Conservation (phyloP, 2,888 invertebrate species). For the Ctena decussata region DNA sequence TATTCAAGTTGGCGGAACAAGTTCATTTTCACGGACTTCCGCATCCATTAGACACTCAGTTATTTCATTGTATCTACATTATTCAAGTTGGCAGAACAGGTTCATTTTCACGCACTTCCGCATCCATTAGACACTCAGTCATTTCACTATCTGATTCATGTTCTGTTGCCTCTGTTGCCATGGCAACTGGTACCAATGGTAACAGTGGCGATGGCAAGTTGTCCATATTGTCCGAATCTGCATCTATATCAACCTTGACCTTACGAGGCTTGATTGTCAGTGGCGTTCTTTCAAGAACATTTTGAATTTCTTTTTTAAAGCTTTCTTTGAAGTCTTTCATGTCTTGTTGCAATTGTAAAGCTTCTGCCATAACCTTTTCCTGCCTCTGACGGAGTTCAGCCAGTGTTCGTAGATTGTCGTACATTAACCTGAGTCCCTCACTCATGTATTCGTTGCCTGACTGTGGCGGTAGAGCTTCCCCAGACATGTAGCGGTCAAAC, state of each 20-base stretch:
- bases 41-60: conserved; percentile 47
- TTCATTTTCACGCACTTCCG: conserved; percentile 4
- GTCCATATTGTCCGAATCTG: conserved; percentile 88
- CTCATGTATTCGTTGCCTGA: conserved; percentile 90
- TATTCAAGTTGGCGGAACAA: conserved; percentile 18
- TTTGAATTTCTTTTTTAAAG: conserved; percentile 91
- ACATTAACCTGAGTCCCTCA: conserved; percentile 93
- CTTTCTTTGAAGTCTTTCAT: conserved; percentile 92
- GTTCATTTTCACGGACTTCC: conserved; percentile 6
- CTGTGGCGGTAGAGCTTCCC: conserved; percentile 94
- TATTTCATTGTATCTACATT: neutral
- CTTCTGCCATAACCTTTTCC: conserved; percentile 89
- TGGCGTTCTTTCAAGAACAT: conserved; percentile 92
- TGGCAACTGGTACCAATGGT: conserved; percentile 80
- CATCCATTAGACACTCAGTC: conserved; percentile 46
- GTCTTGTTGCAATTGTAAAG: conserved; percentile 90
- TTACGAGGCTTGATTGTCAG: conserved; percentile 83
- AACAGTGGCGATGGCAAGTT: conserved; percentile 89
- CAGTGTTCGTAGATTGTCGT: conserved; percentile 92
- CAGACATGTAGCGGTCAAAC: conserved; percentile 97
- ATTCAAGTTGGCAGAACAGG: conserved; percentile 36
- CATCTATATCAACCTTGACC: conserved; percentile 89
- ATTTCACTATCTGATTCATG: neutral
- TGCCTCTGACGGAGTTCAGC: conserved; percentile 91
- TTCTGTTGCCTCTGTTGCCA: conserved; percentile 16